Base-by-base conservation (phyloP, 2,113 vertebrate species). In the Elephantulus edwardii region DNA sequence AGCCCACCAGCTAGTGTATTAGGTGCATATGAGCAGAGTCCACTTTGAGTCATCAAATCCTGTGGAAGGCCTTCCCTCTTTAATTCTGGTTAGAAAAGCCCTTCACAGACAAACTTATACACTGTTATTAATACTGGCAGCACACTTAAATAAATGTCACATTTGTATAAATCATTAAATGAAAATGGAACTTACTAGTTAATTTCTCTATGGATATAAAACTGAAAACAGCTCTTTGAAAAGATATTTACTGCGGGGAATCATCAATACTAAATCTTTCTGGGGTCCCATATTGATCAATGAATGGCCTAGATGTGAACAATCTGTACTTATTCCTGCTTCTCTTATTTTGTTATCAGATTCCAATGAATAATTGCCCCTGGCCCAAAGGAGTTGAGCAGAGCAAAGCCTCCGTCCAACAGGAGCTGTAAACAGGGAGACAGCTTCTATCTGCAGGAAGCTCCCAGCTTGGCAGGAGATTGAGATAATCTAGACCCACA, bases 121-220 rank as follows among this genome's bases (percentile, higher is more conserved):
- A 28, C 85, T 79, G 42, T 92, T 82, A 64, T 64, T 71, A 91
- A 95, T 94, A 92, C 87, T n/a, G 76, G 75, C 38, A 95, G 86
- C 60, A 89, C 38, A 26, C 91, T 56, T 56, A 22, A 50, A 66
- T 40, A 48, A 54, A 60, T 1, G 24, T 77, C 86, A 52, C 42
- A 0, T 3, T 74, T 13, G 12, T 3, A 2, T 19, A 93, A 68
- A 62, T 86, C 83, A 40, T 1, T 52, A 92, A 64, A 93, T 66
- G 84, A 77, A 50, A 75, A 64, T 5, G 52, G 20, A 26, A 84
- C 50, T 0, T 11, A 84, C 26, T 71, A 62, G 93, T 71, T 76
- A 26, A 50, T n/a, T 82, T 76, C 81, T 86, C 50, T 19, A 26
- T 70, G 9, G 35, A 42, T 28, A 35, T 38, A 30, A 26, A 44